Percentiles rank a stretch among this genome's conserved stretches.
Conservation (phyloP, 2,797 vertebrate species). For the Peromyscus aztecus region DNA sequence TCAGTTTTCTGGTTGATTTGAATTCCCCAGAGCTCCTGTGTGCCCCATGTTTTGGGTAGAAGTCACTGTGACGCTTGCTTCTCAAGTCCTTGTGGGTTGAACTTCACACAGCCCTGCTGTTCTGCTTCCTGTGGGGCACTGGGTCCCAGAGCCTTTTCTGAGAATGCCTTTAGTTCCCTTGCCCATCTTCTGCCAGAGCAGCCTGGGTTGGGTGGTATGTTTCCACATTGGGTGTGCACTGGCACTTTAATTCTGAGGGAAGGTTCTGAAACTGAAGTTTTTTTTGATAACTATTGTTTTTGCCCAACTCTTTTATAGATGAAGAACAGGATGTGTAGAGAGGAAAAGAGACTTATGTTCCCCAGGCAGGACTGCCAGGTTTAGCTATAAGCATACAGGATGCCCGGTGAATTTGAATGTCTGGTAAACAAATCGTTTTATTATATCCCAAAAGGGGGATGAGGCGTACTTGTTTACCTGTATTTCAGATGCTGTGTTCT, state of each 20-base stretch:
- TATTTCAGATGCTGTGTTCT: neutral
- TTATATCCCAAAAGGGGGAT: neutral
- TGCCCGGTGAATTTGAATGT: neutral
- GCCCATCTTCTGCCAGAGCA: neutral
- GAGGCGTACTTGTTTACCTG: neutral
- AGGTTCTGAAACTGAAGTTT: neutral
- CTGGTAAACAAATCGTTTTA: neutral
- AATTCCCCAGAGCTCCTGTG: neutral
- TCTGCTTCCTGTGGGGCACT: neutral
- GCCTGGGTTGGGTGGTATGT: neutral
- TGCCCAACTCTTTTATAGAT: neutral
- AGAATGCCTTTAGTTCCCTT: neutral
- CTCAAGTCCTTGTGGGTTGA: neutral
- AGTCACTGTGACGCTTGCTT: too few species aligned
- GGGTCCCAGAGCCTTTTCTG: neutral
- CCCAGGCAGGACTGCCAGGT: neutral
- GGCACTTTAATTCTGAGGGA: neutral
- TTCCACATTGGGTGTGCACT: neutral
- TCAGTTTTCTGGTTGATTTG: neutral
- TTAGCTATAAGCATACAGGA: neutral
- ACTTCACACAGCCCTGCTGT: fast-evolving
- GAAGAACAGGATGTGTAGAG: neutral
- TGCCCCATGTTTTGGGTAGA: neutral
- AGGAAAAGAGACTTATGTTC: neutral
- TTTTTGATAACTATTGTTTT: neutral